phyloP scores from a whole-genome alignment of 2,888 invertebrate genomes.

The Mimas tiliae region DNA sequence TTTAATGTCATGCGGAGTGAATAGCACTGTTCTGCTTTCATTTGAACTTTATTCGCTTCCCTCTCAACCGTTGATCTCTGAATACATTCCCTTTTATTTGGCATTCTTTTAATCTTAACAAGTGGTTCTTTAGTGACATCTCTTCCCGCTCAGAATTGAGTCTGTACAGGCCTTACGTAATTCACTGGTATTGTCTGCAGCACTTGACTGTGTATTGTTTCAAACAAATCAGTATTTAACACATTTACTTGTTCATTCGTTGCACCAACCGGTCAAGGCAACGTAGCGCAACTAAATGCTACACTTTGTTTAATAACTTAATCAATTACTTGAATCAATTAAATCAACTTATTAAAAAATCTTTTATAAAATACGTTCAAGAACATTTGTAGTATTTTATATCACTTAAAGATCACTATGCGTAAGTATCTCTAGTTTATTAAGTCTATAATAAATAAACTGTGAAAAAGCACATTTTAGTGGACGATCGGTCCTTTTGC shows the following conservation, averaged over 20 bases:
- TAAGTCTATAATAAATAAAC: too few relatives aligned
- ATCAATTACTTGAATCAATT: not conserved
- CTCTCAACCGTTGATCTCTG: not conserved
- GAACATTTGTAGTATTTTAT: too few relatives aligned
- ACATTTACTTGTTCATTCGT: not conserved
- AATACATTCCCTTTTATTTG: conserved; percentile 15
- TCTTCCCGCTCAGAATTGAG: conserved; percentile 1
- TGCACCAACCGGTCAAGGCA: conserved; percentile 6
- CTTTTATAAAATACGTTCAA: too few relatives aligned
- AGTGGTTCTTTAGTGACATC: conserved; percentile 15
- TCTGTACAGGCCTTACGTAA: not conserved
- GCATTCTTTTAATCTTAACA: conserved; percentile 15
- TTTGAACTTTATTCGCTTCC: conserved; percentile 2
- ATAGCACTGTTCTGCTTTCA: not conserved
- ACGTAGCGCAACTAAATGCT: not conserved
- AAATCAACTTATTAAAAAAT: too few relatives aligned
- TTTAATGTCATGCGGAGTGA: not conserved
- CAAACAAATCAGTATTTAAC: not conserved
- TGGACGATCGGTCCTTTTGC: too few relatives aligned
- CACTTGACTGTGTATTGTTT: conserved; percentile 10
- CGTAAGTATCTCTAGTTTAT: too few relatives aligned
- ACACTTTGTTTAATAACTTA: not conserved
- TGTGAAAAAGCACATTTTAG: too few relatives aligned
- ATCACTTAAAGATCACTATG: too few relatives aligned
- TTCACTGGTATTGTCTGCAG: not conserved